These are phyloP conservation scores for Nysson spinosus DNA, from an alignment of 2,888 invertebrate genomes.

Conservation along the genomic window DNA sequence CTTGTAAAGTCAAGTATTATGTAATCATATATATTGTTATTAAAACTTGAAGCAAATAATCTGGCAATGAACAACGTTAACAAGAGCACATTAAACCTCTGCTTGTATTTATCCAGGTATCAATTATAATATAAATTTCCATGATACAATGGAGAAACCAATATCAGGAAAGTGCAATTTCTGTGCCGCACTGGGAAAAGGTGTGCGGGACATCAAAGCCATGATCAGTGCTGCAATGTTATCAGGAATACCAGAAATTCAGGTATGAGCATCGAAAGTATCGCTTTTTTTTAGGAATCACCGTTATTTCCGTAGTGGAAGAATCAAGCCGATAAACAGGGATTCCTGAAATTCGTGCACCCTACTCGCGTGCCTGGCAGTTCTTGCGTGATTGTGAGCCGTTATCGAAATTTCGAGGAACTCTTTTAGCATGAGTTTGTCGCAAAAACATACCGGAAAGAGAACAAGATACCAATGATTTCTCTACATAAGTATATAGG, in stretches of 20 bases:
- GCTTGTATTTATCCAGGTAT: too few species aligned
- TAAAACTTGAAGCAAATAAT: too few species aligned
- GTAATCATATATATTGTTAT: too few species aligned
- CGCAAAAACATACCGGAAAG: not conserved
- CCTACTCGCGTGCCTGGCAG: constrained; percentile 31
- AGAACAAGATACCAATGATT: not conserved
- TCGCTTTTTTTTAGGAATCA: constrained; percentile 25
- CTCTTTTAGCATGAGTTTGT: constrained; percentile 13
- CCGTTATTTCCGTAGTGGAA: constrained; percentile 19
- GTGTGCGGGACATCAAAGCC: constrained; percentile 19
- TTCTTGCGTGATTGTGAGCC: constrained; percentile 32
- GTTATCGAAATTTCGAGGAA: constrained; percentile 47
- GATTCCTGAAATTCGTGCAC: constrained; percentile 25
- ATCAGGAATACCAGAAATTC: constrained; percentile 25
- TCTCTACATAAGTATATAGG: not conserved
- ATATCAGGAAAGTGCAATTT: too few species aligned
- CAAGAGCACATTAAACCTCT: too few species aligned
- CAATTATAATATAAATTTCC: too few species aligned
- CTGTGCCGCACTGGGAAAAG: too few species aligned
- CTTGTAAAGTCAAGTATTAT: too few species aligned
- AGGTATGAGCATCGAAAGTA: constrained; percentile 1
- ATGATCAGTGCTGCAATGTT: constrained; percentile 3
- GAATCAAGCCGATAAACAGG: constrained; percentile 1
- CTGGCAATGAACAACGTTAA: too few species aligned
- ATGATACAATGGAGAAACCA: too few species aligned